Conservation (phyloP, 2,797 vertebrate genomes). For the Trachurus trachurus region DNA sequence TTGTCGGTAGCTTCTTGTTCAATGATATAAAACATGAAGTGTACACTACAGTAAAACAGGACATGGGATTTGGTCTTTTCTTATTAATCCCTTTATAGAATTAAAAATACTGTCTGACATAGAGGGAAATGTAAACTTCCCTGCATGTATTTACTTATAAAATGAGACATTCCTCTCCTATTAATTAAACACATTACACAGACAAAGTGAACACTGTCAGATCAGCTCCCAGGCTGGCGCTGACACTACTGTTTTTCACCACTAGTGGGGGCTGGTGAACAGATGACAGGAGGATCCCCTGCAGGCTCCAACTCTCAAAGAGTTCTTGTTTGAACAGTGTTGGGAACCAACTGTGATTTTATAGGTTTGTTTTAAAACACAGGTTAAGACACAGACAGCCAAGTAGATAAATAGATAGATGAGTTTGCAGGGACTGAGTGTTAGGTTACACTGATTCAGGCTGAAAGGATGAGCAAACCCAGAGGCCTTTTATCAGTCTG, state of each 20-base stretch:
- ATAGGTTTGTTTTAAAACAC: constrained; percentile 80
- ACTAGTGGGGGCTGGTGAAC: constrained; percentile 84
- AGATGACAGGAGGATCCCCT: constrained; percentile 56
- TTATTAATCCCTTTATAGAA: constrained; percentile 10
- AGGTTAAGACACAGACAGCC: constrained; percentile 75
- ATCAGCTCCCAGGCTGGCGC: neutral
- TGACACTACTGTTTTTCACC: constrained; percentile 58
- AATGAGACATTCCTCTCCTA: neutral
- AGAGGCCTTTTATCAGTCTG: constrained; percentile 55
- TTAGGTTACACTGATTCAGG: constrained; percentile 63
- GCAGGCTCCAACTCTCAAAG: constrained; percentile 43
- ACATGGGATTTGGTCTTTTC: neutral
- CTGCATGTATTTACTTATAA: neutral
- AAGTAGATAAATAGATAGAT: constrained; percentile 76
- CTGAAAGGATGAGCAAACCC: constrained; percentile 70
- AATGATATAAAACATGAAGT: neutral
- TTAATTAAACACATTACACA: constrained; percentile 4
- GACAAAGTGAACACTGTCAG: neutral
- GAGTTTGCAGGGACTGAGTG: constrained; percentile 62
- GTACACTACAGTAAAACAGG: neutral
- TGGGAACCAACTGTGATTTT: constrained; percentile 76
- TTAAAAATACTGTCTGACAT: fast-evolving
- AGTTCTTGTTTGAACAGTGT: constrained; percentile 74
- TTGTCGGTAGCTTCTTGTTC: constrained; percentile 27
- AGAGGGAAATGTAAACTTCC: neutral